Base-by-base conservation (phyloP, 2,113 vertebrate species). In the Deroptyus accipitrinus region DNA sequence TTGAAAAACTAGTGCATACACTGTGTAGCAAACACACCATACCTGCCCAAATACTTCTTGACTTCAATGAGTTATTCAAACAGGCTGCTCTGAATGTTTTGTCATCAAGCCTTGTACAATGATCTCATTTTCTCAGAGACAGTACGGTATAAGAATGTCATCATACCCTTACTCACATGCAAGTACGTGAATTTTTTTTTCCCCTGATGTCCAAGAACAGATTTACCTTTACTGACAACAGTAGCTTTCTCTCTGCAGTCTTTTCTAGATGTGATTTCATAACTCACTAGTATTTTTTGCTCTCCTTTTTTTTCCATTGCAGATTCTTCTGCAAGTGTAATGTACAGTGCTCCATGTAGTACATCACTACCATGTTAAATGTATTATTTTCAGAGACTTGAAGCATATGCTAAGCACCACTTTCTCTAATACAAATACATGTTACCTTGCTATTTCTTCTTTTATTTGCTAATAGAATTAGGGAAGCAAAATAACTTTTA, bases 61-160 rank as follows among this genome's bases (percentile, higher is more conserved):
- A 52, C 30, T 57, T 77, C 25, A 20, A 20, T 4, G 9, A 46
- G 35, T 70, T 72, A 72, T 9, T 82, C 28, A 22, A 57, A 67
- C 8, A 37, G 18, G 25, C 22, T 31, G 24, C 51, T 54, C 55
- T 11, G 22, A 28, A 11, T 1, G 13, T 54, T 22, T 41, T 5
- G 3, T 2, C 35, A 61, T 33, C 20, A 64, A 42, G 61, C 35
- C n/a, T 83, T 48, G 33, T 22, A 33, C 90, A 27, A 52, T 10
- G 1, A 41, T 17, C 31, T 44, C 0, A 89, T 61, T 81, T 91
- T 63, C 52, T 67, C 54, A 49, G 35, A 14, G 10, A 54, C 14
- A 63, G 0, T 0, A 28, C 1, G 4, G 25, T 57, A n/a, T 7
- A 33, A 0, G 0, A 35, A 8, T 10, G 6, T 17, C 14, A 7